Conservation (phyloP, 2,113 vertebrate genomes). For the Vidua macroura region DNA sequence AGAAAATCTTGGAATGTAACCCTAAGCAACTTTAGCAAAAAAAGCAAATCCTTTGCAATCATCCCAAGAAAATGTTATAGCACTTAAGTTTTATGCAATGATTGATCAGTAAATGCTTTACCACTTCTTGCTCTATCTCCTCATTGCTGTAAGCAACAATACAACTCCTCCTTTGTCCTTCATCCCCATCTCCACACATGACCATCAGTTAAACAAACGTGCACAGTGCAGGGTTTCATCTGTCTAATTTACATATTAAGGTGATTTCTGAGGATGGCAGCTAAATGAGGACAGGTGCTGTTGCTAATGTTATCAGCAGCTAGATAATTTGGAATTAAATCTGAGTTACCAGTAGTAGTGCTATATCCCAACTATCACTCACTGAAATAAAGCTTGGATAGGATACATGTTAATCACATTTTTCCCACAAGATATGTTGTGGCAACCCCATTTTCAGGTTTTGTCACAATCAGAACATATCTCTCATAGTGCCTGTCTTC, state of each 20-base stretch:
- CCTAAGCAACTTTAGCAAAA: not conserved
- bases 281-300: not conserved
- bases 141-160: not conserved
- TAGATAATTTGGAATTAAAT: not conserved
- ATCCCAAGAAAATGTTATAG: not conserved
- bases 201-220: not conserved
- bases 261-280: not conserved
- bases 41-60: not conserved
- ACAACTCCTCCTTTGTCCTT: not conserved
- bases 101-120: not conserved
- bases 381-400: rapidly evolving
- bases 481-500: not conserved
- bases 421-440: not conserved
- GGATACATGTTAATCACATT: not conserved
- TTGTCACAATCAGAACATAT: not conserved
- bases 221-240: not conserved
- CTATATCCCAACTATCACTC: not conserved
- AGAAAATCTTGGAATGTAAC: not conserved
- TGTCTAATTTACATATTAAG: not conserved
- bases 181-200: not conserved
- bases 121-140: not conserved
- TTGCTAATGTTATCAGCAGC: not conserved
- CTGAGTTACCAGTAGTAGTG: not conserved
- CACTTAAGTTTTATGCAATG: not conserved
- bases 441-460: not conserved